Conservation (phyloP, 2,797 vertebrate species). For the Sarcoramphus papa region DNA sequence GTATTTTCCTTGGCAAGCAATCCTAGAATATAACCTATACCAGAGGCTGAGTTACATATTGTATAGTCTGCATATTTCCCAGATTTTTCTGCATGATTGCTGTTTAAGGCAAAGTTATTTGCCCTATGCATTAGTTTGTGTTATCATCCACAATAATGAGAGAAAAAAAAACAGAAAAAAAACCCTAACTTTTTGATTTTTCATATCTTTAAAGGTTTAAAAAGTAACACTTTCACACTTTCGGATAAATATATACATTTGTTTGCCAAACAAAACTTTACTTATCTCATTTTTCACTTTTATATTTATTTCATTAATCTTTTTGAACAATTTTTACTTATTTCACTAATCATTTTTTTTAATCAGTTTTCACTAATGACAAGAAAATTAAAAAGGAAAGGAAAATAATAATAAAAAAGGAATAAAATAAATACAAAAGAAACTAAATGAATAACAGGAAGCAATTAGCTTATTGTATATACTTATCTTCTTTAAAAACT, state of each 20-base stretch:
- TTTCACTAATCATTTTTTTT: background rate
- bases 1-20: background rate
- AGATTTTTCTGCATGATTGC: background rate
- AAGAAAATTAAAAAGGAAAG: background rate
- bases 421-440: background rate
- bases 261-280: background rate
- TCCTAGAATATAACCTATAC: background rate
- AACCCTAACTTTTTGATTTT: background rate
- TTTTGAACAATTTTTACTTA: background rate
- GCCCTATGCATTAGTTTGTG: background rate
- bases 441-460: background rate
- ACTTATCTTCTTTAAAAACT: background rate
- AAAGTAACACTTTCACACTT: background rate
- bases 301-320: background rate
- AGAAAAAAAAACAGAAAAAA: background rate
- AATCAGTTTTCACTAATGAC: background rate
- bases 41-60: background rate
- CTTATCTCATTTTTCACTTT: background rate
- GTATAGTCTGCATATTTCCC: background rate
- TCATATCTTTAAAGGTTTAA: background rate
- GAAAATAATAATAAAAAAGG: background rate
- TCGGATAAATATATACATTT: background rate
- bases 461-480: background rate
- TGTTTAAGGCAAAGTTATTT: background rate
- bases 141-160: background rate